phyloP scores from a whole-genome alignment of 2,797 vertebrate genomes.

The Uromys caudimaculatus region DNA sequence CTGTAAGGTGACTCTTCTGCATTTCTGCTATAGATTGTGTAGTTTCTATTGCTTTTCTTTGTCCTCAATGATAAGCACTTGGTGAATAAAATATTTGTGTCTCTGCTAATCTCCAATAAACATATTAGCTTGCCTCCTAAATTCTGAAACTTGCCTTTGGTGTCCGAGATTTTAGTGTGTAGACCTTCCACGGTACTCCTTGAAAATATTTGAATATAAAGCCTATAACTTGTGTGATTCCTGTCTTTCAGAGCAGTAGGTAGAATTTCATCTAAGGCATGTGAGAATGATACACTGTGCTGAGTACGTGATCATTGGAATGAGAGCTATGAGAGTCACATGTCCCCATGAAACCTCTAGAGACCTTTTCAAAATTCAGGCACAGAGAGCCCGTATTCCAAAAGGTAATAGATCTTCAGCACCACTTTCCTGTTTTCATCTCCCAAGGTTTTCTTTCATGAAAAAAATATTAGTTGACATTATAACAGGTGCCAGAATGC shows the following conservation, averaged over 20 bases:
- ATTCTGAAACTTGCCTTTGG: constrained; percentile 10
- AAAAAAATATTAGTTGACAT: constrained; percentile 58
- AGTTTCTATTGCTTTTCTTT: neutral
- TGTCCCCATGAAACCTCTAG: constrained; percentile 21
- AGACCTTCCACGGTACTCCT: neutral
- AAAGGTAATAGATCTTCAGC: constrained; percentile 66
- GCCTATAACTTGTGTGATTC: neutral
- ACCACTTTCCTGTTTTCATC: constrained; percentile 39
- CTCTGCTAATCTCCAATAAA: constrained; percentile 23
- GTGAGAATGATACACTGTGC: neutral
- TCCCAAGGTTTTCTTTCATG: constrained; percentile 68
- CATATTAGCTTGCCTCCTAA: neutral
- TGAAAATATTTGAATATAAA: constrained; percentile 3
- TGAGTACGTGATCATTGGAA: constrained; percentile 32
- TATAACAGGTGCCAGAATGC: constrained; percentile 49
- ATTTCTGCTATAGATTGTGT: neutral
- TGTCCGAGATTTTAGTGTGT: constrained; percentile 22
- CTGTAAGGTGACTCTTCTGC: constrained; percentile 47
- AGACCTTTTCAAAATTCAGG: constrained; percentile 27
- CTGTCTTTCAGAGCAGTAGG: constrained; percentile 34
- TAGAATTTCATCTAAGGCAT: constrained; percentile 29
- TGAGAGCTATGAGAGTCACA: neutral
- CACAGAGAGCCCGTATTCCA: neutral
- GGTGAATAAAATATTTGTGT: constrained; percentile 25
- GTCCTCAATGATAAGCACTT: neutral